These are phyloP conservation scores for Paralichthys olivaceus DNA, from an alignment of 2,113 vertebrate species.

Conservation along the genomic window DNA sequence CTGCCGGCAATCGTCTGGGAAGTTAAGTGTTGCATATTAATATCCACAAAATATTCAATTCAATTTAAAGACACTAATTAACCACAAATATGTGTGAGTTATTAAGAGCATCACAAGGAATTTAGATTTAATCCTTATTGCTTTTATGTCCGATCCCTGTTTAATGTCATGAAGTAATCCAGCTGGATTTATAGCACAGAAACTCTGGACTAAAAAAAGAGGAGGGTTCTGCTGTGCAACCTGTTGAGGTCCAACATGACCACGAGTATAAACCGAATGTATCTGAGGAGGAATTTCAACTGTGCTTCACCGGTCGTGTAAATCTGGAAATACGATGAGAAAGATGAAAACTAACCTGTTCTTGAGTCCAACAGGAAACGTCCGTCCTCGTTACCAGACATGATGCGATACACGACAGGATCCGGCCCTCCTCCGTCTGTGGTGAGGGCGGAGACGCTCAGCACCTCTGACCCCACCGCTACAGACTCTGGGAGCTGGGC, in stretches of 20 bases:
- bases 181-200: neutral
- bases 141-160: neutral
- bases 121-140: no score
- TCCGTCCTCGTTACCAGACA: constrained; percentile 88
- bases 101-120: no score
- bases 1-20: neutral
- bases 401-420: constrained; percentile 84
- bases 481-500: constrained; percentile 87
- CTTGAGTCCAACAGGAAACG: constrained; percentile 86
- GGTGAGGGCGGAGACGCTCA: constrained; percentile 85
- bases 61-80: constrained; percentile 9
- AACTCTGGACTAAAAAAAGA: neutral
- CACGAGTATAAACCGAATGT: neutral
- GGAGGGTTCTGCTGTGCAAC: no score
- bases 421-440: constrained; percentile 80
- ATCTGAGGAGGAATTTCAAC: neutral
- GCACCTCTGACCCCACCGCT: constrained; percentile 84
- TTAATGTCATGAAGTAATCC: neutral
- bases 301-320: no score
- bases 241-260: no score
- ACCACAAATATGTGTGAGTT: neutral
- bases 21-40: neutral
- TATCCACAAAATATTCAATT: neutral
- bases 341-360: constrained; percentile 81
- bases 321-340: no score